Percentiles rank a stretch among this genome's conserved stretches.
phyloP scores from a whole-genome alignment of 2,113 vertebrate genomes.

The Hippocampus barbouri region DNA sequence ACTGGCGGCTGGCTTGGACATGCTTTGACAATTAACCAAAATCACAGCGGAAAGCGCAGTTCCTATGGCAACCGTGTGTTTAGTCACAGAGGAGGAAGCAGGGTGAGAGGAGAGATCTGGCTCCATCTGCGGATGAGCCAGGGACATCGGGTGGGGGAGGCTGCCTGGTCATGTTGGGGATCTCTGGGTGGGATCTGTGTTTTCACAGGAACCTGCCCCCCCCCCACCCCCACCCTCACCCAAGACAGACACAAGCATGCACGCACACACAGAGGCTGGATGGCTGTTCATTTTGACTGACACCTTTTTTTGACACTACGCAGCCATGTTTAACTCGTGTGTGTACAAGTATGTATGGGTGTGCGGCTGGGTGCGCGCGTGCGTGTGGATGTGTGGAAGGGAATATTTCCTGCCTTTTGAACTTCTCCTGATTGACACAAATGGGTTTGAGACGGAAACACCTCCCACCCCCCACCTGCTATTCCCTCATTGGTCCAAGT shows the following conservation, averaged over 20 bases:
- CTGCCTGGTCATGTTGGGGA: conserved; percentile 17
- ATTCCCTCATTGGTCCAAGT: conserved; percentile 45
- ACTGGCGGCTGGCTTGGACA: neutral
- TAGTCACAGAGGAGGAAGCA: conserved; percentile 22
- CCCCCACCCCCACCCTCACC: conserved; percentile 49
- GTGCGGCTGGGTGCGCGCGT: conserved; percentile 25
- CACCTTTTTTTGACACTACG: conserved; percentile 58
- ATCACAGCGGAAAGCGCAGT: conserved; percentile 24
- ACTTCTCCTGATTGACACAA: conserved; percentile 66
- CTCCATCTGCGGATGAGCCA: conserved; percentile 34
- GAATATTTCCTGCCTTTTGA: conserved; percentile 68
- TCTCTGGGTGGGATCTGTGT: conserved; percentile 52
- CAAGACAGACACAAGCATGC: conserved; percentile 23
- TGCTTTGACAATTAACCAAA: conserved; percentile 18
- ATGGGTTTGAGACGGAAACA: conserved; percentile 52
- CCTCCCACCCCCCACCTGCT: neutral
- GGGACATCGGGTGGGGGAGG: conserved; percentile 4
- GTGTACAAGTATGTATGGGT: conserved; percentile 19
- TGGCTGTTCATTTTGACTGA: conserved; percentile 69
- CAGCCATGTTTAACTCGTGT: conserved; percentile 56
- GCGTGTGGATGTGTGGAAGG: conserved; percentile 33
- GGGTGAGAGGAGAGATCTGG: conserved; percentile 26
- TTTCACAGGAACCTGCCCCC: conserved; percentile 66
- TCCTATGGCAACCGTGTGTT: conserved; percentile 36
- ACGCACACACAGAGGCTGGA: conserved; percentile 45